Percentiles rank a stretch among this genome's conserved stretches.
Evolutionary conservation across 2,888 invertebrate genomes (phyloP).

Genomic region (Eristalis intricaria): DNA sequence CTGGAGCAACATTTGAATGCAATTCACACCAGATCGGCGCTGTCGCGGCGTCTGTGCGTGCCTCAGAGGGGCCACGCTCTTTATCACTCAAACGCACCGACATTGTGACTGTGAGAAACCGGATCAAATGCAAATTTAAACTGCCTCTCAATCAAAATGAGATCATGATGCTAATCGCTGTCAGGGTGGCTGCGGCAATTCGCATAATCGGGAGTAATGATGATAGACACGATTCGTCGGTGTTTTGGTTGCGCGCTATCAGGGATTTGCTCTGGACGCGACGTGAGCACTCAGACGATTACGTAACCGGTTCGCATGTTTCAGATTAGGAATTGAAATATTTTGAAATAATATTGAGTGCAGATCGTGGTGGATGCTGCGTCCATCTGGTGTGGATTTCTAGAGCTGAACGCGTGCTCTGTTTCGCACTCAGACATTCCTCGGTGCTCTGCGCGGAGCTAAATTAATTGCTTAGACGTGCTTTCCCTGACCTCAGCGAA

Average conservation of each 20-base stretch:
- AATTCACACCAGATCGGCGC: neutral
- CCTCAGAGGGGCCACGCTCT: neutral
- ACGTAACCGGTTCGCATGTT: neutral
- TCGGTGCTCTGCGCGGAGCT: neutral
- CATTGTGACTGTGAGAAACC: neutral
- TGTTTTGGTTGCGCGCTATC: neutral
- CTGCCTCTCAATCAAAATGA: neutral
- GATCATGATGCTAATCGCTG: neutral
- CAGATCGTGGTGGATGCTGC: too few relatives aligned
- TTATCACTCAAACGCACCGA: neutral
- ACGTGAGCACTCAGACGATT: neutral
- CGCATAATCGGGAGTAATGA: neutral
- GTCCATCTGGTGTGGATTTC: neutral
- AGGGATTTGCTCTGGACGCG: neutral
- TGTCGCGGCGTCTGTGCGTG: neutral
- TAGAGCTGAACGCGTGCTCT: too few relatives aligned
- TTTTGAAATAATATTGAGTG: neutral
- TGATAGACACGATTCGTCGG: neutral
- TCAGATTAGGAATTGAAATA: neutral
- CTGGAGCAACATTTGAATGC: neutral
- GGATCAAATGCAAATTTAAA: neutral
- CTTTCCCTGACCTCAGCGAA: neutral
- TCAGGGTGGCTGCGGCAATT: neutral
- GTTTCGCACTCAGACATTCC: too few relatives aligned
- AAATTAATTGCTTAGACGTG: neutral